Conservation (phyloP, 1,140 invertebrate genomes). For the Hylyphantes graminicola region DNA sequence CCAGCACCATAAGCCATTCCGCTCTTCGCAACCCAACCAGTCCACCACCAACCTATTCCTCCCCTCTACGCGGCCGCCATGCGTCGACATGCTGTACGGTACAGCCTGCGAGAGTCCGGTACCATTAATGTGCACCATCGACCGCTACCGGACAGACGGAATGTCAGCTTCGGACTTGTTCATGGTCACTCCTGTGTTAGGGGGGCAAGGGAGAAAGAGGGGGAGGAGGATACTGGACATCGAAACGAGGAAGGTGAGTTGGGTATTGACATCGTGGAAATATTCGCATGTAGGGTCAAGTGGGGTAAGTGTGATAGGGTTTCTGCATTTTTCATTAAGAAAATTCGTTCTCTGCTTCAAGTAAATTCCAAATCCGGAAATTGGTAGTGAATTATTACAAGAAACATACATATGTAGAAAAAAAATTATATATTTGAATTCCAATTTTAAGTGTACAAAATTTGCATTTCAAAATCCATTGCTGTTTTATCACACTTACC, state of each 20-base stretch:
- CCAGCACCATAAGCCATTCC: slow-evolving; percentile 76
- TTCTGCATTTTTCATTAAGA: too few species aligned
- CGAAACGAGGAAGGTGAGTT: slow-evolving; percentile 84
- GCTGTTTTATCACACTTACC: too few species aligned
- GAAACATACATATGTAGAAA: too few species aligned
- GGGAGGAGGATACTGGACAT: slow-evolving; percentile 79
- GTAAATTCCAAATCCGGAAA: too few species aligned
- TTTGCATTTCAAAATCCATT: too few species aligned
- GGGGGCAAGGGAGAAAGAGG: slow-evolving; percentile 71
- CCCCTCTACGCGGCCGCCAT: slow-evolving; percentile 75
- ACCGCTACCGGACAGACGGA: slow-evolving; percentile 72
- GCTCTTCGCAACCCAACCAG: slow-evolving; percentile 71
- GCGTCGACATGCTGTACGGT: slow-evolving; percentile 79
- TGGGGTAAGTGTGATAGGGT: too few species aligned
- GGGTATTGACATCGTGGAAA: too few species aligned
- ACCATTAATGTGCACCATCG: slow-evolving; percentile 62
- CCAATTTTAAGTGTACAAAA: too few species aligned
- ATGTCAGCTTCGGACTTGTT: slow-evolving; percentile 73
- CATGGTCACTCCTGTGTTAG: slow-evolving; percentile 82
- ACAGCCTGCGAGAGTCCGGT: slow-evolving; percentile 74
- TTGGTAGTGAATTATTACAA: too few species aligned
- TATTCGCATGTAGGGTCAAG: too few species aligned
- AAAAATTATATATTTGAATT: too few species aligned
- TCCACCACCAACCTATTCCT: slow-evolving; percentile 78
- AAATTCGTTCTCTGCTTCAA: too few species aligned